Percentiles rank a stretch among this genome's conserved stretches.
Evolutionary conservation across 2,888 invertebrate genomes (phyloP).

Genomic region (Pheosia gnoma): DNA sequence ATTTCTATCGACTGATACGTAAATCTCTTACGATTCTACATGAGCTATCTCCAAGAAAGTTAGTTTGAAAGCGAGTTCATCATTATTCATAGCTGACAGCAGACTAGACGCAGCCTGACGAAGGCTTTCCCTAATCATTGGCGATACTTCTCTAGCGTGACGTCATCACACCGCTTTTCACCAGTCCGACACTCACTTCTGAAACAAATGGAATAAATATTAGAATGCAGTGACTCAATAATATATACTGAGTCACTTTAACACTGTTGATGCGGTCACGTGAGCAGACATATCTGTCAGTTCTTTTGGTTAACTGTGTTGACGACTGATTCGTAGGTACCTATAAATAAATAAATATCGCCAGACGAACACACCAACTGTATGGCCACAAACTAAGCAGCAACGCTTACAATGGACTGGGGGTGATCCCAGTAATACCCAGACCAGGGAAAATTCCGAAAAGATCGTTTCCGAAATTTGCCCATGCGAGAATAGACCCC

Average conservation of each 20-base stretch:
- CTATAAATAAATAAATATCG: no score
- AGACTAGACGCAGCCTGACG: conserved; percentile 17
- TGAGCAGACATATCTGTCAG: background rate
- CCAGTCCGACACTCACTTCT: background rate
- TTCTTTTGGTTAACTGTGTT: background rate
- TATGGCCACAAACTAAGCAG: no score
- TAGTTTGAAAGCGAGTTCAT: conserved; percentile 38
- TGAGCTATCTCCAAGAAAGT: conserved; percentile 24
- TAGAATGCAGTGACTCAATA: no score
- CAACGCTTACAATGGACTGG: no score
- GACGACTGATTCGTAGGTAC: no score
- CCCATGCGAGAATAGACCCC: no score
- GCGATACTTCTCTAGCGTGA: conserved; percentile 15
- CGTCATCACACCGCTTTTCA: conserved; percentile 11
- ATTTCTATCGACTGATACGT: conserved; percentile 2
- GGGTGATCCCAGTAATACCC: no score
- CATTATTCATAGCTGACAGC: conserved; percentile 26
- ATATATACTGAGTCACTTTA: background rate
- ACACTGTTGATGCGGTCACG: background rate
- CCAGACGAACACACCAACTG: no score
- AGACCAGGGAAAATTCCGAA: no score
- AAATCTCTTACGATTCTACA: conserved; percentile 23
- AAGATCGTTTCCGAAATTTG: no score
- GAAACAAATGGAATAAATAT: background rate
- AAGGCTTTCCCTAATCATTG: conserved; percentile 39